These are phyloP conservation scores for Tholera decimalis DNA, from an alignment of 2,888 invertebrate genomes.

Conservation along the genomic window DNA sequence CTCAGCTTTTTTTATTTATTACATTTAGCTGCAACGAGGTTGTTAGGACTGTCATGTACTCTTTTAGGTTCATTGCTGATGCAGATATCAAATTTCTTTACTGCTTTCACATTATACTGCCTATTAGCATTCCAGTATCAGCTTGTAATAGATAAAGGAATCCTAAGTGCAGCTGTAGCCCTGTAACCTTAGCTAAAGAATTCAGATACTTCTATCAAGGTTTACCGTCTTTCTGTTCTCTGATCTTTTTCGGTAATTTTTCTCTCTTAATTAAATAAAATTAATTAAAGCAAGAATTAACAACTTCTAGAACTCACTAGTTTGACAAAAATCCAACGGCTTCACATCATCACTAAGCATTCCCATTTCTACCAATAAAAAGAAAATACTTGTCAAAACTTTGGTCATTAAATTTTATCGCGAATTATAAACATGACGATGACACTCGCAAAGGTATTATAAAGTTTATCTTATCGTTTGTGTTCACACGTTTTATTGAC, in stretches of 20 bases:
- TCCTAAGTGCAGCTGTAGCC: background rate
- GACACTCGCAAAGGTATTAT: slow-evolving; percentile 58
- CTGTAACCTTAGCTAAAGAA: background rate
- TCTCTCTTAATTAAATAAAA: too few relatives aligned
- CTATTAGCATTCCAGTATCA: background rate
- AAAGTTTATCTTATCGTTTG: slow-evolving; percentile 61
- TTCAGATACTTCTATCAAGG: too few relatives aligned
- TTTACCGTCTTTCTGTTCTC: too few relatives aligned
- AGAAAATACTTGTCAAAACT: slow-evolving; percentile 48
- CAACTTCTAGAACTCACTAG: background rate
- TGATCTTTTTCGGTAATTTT: too few relatives aligned
- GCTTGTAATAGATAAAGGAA: background rate
- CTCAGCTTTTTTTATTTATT: too few relatives aligned
- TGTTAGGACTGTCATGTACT: slow-evolving; percentile 26
- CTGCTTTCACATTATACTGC: background rate
- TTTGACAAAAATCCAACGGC: background rate
- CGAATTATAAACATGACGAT: slow-evolving; percentile 55
- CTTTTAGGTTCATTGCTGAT: slow-evolving; percentile 30
- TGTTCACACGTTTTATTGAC: slow-evolving; percentile 66
- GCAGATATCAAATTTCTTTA: slow-evolving; percentile 14
- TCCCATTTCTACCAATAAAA: slow-evolving; percentile 30
- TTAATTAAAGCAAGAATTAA: too few relatives aligned
- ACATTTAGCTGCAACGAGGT: slow-evolving; percentile 42
- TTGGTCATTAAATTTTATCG: slow-evolving; percentile 55
- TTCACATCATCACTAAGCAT: slow-evolving; percentile 18